These are phyloP conservation scores for Trichopria drosophilae DNA, from an alignment of 2,888 invertebrate species.

Conservation along the genomic window DNA sequence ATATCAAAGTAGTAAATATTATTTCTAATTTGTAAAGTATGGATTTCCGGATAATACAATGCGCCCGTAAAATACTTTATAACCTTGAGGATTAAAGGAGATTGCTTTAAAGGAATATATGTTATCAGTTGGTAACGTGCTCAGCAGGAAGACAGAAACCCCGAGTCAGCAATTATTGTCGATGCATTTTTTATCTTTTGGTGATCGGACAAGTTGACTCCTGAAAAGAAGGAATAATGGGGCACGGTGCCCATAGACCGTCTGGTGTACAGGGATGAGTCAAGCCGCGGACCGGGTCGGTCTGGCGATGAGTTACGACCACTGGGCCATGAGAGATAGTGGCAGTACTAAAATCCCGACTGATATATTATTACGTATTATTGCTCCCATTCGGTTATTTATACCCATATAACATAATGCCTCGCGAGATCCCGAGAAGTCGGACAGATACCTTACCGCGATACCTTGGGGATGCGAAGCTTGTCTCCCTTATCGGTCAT, in stretches of 20 bases:
- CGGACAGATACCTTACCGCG: conserved; percentile 47
- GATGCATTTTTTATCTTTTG: conserved; percentile 15
- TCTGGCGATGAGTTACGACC: conserved; percentile 59
- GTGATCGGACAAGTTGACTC: conserved; percentile 26
- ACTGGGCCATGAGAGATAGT: conserved; percentile 53
- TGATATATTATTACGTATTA: conserved; percentile 60
- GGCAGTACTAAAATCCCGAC: conserved; percentile 58
- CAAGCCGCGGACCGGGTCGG: conserved; percentile 45
- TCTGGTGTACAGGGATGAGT: background rate
- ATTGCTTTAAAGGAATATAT: no score
- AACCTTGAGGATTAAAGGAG: no score
- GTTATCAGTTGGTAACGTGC: no score
- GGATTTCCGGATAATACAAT: no score
- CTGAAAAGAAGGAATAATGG: background rate
- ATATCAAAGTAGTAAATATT: no score
- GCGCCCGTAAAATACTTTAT: no score
- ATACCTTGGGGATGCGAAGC: conserved; percentile 35
- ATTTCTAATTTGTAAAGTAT: no score
- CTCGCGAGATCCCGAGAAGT: conserved; percentile 53
- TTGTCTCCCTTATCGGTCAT: conserved; percentile 50
- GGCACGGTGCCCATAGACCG: background rate
- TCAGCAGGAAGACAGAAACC: background rate
- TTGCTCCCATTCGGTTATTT: conserved; percentile 59
- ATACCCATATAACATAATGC: conserved; percentile 59
- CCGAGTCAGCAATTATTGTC: background rate